These are phyloP conservation scores for Drosophila nr. perissopoda DNA, from an alignment of 2,888 invertebrate genomes.

Conservation along the genomic window DNA sequence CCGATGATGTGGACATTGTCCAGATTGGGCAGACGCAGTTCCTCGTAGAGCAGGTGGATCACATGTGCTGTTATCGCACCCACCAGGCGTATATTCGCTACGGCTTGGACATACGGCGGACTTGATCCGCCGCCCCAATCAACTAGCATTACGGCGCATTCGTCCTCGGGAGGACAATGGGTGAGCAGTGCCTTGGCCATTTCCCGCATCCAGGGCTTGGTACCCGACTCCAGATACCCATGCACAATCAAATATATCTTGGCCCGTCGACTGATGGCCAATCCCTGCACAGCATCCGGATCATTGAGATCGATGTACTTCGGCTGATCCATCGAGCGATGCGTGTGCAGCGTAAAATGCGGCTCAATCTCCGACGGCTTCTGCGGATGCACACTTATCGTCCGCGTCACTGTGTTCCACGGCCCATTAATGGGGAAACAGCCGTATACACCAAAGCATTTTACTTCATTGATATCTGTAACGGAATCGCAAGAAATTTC, in stretches of 20 bases:
- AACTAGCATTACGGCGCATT: conserved; percentile 91
- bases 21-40: conserved; percentile 86
- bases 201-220: conserved; percentile 89
- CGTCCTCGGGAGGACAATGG: conserved; percentile 87
- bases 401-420: conserved; percentile 91
- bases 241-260: conserved; percentile 92
- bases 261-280: conserved; percentile 88
- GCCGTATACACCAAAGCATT: conserved; percentile 92
- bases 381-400: conserved; percentile 92
- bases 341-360: conserved; percentile 87
- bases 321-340: conserved; percentile 85
- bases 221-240: conserved; percentile 94
- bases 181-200: conserved; percentile 90
- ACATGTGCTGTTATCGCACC: conserved; percentile 93
- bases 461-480: conserved; percentile 85
- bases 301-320: conserved; percentile 89
- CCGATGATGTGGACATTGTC: conserved; percentile 93
- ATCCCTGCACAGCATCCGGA: conserved; percentile 87
- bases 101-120: conserved; percentile 96
- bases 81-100: conserved; percentile 94
- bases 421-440: conserved; percentile 92
- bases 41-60: conserved; percentile 87
- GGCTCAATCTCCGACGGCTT: conserved; percentile 88
- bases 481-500: background rate
- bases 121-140: conserved; percentile 95